Percentiles rank a stretch among this genome's conserved stretches.
phyloP scores from a whole-genome alignment of 2,113 vertebrate genomes.

The Etheostoma cragini region DNA sequence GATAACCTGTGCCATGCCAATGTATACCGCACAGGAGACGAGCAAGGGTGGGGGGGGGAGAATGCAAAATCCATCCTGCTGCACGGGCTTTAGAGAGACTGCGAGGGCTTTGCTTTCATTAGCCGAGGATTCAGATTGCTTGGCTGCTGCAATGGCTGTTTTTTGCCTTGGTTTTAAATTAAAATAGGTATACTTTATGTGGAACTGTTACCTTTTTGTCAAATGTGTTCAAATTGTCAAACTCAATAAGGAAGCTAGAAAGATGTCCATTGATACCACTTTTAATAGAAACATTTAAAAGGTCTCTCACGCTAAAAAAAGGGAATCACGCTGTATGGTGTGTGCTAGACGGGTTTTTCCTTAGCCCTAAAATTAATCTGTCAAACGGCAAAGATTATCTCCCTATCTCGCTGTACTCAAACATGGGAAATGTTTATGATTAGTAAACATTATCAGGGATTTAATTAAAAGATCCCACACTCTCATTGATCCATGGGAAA shows the following conservation, averaged over 20 bases:
- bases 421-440: slow-evolving; percentile 80
- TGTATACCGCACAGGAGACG: slow-evolving; percentile 46
- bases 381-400: slow-evolving; percentile 75
- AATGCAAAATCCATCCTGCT: slow-evolving; percentile 24
- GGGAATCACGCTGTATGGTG: neutral
- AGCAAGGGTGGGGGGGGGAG: neutral
- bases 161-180: slow-evolving; percentile 39
- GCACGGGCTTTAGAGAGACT: slow-evolving; percentile 2
- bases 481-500: slow-evolving; percentile 80
- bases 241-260: neutral
- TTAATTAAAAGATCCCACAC: slow-evolving; percentile 80
- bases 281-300: slow-evolving; percentile 29
- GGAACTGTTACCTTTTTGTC: slow-evolving; percentile 20
- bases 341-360: slow-evolving; percentile 45
- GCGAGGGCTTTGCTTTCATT: slow-evolving; percentile 46
- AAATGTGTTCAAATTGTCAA: too few relatives aligned
- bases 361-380: slow-evolving; percentile 72
- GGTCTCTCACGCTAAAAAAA: neutral
- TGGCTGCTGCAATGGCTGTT: slow-evolving; percentile 55
- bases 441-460: slow-evolving; percentile 83
- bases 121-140: slow-evolving; percentile 32
- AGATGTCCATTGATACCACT: slow-evolving; percentile 43
- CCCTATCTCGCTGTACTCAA: slow-evolving; percentile 68
- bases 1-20: slow-evolving; percentile 60
- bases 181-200: slow-evolving; percentile 10